Evolutionary conservation across 2,113 vertebrate genomes (phyloP).

Genomic region (Megatriorchis doriae): DNA sequence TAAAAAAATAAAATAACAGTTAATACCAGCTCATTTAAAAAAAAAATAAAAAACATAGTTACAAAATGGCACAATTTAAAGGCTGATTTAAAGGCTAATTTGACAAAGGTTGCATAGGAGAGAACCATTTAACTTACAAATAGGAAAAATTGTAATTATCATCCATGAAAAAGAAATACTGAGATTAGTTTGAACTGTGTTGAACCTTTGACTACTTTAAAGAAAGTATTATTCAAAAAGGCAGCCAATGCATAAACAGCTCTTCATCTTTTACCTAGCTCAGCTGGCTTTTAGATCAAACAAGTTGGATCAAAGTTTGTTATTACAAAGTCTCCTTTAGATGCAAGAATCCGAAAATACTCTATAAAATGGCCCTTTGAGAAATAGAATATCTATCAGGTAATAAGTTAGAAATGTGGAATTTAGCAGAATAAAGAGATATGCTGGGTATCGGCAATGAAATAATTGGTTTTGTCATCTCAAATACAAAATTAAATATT

Average conservation of each 20-base stretch:
- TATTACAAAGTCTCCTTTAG: slow-evolving; percentile 1
- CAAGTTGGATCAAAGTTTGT: background rate
- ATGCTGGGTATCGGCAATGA: background rate
- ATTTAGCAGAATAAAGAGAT: background rate
- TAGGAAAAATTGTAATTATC: background rate
- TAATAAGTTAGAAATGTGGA: background rate
- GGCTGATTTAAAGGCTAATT: background rate
- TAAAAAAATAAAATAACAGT: background rate
- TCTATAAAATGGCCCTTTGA: background rate
- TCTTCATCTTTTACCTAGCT: slow-evolving; percentile 7
- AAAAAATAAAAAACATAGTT: background rate
- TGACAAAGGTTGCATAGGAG: background rate
- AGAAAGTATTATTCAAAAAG: background rate
- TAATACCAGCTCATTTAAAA: background rate
- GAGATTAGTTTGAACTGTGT: background rate
- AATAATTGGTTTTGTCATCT: background rate
- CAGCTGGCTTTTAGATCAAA: slow-evolving; percentile 10
- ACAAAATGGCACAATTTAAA: background rate
- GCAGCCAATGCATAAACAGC: background rate
- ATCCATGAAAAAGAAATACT: background rate
- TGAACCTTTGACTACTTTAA: slow-evolving; percentile 3
- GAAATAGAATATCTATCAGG: background rate
- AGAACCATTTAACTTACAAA: background rate
- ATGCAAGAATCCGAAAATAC: background rate
- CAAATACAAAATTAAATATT: background rate